Evolutionary conservation across 2,888 invertebrate genomes (phyloP), one percentile per base, ranked within the genome.

Genomic region (Heliconius hortense): DNA sequence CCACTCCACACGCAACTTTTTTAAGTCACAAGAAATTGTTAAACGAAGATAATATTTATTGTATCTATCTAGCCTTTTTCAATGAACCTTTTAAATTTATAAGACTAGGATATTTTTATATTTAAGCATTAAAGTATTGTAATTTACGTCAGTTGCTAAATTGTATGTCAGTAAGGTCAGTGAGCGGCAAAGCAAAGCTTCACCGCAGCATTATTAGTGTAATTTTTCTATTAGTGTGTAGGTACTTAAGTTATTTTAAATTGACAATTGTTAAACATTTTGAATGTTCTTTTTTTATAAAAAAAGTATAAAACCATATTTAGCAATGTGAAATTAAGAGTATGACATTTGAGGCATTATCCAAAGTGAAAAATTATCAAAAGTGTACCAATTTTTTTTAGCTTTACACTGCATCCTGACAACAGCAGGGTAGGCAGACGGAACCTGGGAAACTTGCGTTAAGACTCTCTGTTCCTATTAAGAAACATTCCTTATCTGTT

Each of bases 171-270:
- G 71, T 77, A 76, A 81, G 81, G 81, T 70, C 81, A 76, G 80
- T 76, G 79, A 81, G 79, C 76, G 81, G 80, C 70, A 74, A 43
- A 79, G 80, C 72, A 73, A 43, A 79, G 67, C 79, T 74, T 75
- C 71, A 79, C 78, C 77, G 78, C 76, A 75, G 72, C 39, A 74
- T 78, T 76, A 79, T 78, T 80, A 79, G 71, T 28, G 79, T 74
- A 78, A 80, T 80, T 77, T 78, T 79, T 76, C 77, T 78, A 78
- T 79, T 80, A 77, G 15, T 26, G 18, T 63, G 10, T n/a, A n/a
- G n/a, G n/a, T 21, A 69, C 72, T 72, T 60, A 24, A 75, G 68
- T 74, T 77, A 26, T 64, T 24, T 53, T 39, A 59, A 39, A 60
- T 39, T 60, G 43, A 62, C n/a, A n/a, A 5, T 48, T 18, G 18